Conservation (phyloP, 2,888 invertebrate genomes). For the Mythimna albipuncta region DNA sequence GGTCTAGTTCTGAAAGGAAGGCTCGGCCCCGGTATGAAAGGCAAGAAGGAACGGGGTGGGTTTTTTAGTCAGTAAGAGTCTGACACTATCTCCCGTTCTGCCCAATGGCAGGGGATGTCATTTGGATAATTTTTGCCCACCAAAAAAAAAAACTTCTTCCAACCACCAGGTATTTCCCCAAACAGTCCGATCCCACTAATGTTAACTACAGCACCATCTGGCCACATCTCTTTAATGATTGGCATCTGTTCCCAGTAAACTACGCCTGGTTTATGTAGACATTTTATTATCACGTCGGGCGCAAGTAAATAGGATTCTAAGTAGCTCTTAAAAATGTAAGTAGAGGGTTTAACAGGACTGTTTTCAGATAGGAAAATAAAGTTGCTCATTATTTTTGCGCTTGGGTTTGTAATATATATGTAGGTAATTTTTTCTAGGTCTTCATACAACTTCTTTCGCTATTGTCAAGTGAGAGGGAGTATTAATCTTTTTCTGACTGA, state of each 20-base stretch:
- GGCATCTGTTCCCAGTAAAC: conserved; percentile 30
- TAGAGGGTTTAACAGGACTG: conserved; percentile 7
- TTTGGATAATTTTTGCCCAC: too few species aligned
- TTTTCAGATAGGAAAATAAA: conserved; percentile 1
- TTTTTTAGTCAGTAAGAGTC: too few species aligned
- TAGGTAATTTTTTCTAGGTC: not conserved
- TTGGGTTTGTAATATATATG: conserved; percentile 6
- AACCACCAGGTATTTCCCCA: not conserved
- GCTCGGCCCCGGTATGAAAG: too few species aligned
- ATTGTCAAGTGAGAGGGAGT: not conserved
- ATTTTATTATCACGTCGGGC: conserved; percentile 35
- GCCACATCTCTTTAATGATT: conserved; percentile 36
- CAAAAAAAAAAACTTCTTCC: not conserved
- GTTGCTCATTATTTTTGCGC: not conserved
- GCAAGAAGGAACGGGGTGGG: too few species aligned
- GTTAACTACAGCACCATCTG: conserved; percentile 34
- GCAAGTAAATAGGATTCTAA: conserved; percentile 30
- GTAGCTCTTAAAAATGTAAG: conserved; percentile 33
- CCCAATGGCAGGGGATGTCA: too few species aligned
- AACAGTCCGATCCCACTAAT: conserved; percentile 5
- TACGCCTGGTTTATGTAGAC: conserved; percentile 13
- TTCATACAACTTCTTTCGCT: not conserved
- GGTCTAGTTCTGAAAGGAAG: too few species aligned
- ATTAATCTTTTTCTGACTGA: too few species aligned
- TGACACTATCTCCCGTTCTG: too few species aligned